phyloP scores from a whole-genome alignment of 2,888 invertebrate species.

The Cataglyphis altisquamis region DNA sequence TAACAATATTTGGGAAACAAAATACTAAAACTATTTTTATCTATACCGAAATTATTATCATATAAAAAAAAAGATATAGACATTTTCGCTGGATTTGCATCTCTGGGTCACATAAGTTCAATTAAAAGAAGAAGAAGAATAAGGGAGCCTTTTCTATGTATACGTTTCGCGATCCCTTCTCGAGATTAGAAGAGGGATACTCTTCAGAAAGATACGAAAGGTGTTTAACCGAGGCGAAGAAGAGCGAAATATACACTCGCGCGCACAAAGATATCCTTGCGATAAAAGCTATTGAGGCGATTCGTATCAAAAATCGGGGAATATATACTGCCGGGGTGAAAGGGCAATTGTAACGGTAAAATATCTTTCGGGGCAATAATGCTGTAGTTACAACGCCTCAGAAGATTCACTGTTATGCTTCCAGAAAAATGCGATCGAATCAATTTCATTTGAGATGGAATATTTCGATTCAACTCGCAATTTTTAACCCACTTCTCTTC shows the following conservation, averaged over 20 bases:
- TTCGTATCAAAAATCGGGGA: slow-evolving; percentile 57
- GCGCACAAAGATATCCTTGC: slow-evolving; percentile 44
- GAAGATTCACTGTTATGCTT: slow-evolving; percentile 43
- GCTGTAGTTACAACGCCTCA: slow-evolving; percentile 32
- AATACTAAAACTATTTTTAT: background rate
- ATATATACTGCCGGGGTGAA: slow-evolving; percentile 48
- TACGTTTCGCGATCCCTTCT: slow-evolving; percentile 45
- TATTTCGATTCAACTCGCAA: background rate
- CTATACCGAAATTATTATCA: background rate
- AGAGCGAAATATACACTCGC: slow-evolving; percentile 47
- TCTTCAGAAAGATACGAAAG: slow-evolving; percentile 48
- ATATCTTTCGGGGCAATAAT: slow-evolving; percentile 52
- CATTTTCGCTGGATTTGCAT: background rate
- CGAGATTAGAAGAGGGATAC: slow-evolving; percentile 61
- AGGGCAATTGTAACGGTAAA: slow-evolving; percentile 45
- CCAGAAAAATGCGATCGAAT: slow-evolving; percentile 31
- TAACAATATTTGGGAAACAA: background rate
- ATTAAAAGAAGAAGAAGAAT: slow-evolving; percentile 52
- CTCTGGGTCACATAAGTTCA: slow-evolving; percentile 16
- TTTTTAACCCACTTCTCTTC: background rate
- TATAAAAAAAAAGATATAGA: background rate
- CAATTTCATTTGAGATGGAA: slow-evolving; percentile 17
- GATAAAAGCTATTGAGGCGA: slow-evolving; percentile 64
- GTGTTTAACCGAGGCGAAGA: slow-evolving; percentile 50
- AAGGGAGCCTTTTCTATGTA: slow-evolving; percentile 30